phyloP scores from a whole-genome alignment of 2,113 vertebrate species.

The Dolichallabes microphthalmus region DNA sequence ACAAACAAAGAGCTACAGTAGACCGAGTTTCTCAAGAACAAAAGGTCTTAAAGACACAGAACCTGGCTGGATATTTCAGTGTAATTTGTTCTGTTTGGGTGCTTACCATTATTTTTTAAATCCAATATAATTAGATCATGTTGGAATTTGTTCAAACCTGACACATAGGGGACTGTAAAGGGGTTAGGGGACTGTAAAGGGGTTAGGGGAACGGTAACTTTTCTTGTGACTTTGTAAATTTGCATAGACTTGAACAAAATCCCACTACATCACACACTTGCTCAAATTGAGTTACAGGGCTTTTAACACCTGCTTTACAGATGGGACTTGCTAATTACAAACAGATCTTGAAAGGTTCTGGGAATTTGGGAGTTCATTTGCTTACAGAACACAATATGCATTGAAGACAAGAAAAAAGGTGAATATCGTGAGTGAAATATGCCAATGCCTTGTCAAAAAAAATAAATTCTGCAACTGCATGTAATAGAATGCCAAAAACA shows the following conservation, averaged over 20 bases:
- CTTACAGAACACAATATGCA: neutral
- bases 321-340: neutral
- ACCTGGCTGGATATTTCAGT: neutral
- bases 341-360: neutral
- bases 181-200: neutral
- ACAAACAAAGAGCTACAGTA: neutral
- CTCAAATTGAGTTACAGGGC: neutral
- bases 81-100: neutral
- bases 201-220: neutral
- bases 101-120: neutral
- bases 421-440: neutral
- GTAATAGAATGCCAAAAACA: constrained; percentile 9
- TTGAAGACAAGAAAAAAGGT: neutral
- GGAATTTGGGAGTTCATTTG: neutral
- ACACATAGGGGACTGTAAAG: neutral
- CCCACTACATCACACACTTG: neutral
- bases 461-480: neutral
- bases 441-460: neutral
- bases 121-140: neutral
- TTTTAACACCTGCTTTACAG: neutral
- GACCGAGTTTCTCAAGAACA: neutral
- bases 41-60: neutral
- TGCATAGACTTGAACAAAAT: neutral
- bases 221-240: neutral
- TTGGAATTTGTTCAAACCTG: neutral